Evolutionary conservation across 2,888 invertebrate genomes (phyloP).

Genomic region (Mimumesa dahlbomi): DNA sequence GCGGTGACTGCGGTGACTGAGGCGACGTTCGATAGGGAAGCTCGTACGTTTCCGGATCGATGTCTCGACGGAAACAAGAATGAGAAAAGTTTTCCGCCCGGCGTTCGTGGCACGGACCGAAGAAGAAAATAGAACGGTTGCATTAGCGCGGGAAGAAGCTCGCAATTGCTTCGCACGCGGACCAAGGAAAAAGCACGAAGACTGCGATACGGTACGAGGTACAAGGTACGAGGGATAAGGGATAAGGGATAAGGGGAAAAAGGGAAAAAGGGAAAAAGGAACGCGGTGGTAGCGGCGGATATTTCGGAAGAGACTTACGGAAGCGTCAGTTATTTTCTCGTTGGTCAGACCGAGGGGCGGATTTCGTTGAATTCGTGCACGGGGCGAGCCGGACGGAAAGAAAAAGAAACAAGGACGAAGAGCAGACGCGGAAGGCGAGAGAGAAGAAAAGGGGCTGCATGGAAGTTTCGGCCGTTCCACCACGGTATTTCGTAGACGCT

Average conservation of each 20-base stretch:
- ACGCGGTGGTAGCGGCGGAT: slow-evolving; percentile 39
- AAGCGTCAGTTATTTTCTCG: slow-evolving; percentile 70
- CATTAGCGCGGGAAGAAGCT: slow-evolving; percentile 45
- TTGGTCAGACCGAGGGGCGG: slow-evolving; percentile 59
- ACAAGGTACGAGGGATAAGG: slow-evolving; percentile 10
- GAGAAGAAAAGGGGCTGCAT: slow-evolving; percentile 13
- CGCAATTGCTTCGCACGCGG: slow-evolving; percentile 46
- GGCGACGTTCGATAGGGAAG: neutral
- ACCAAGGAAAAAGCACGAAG: slow-evolving; percentile 26
- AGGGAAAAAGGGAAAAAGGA: neutral
- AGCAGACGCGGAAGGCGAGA: slow-evolving; percentile 6
- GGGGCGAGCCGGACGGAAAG: slow-evolving; percentile 8
- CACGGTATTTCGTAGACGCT: slow-evolving; percentile 63
- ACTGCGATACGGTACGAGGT: slow-evolving; percentile 6
- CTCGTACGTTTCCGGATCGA: too few relatives aligned
- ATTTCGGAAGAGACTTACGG: slow-evolving; percentile 58
- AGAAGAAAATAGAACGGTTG: slow-evolving; percentile 28
- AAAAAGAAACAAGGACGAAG: slow-evolving; percentile 22
- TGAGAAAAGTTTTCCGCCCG: neutral
- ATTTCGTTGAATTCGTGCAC: slow-evolving; percentile 58
- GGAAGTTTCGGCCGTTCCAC: slow-evolving; percentile 60
- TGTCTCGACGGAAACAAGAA: neutral
- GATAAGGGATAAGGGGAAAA: neutral
- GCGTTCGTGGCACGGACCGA: slow-evolving; percentile 13
- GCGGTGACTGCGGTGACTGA: neutral